phyloP scores from a whole-genome alignment of 2,888 invertebrate species.

The Platycnemis pennipes region DNA sequence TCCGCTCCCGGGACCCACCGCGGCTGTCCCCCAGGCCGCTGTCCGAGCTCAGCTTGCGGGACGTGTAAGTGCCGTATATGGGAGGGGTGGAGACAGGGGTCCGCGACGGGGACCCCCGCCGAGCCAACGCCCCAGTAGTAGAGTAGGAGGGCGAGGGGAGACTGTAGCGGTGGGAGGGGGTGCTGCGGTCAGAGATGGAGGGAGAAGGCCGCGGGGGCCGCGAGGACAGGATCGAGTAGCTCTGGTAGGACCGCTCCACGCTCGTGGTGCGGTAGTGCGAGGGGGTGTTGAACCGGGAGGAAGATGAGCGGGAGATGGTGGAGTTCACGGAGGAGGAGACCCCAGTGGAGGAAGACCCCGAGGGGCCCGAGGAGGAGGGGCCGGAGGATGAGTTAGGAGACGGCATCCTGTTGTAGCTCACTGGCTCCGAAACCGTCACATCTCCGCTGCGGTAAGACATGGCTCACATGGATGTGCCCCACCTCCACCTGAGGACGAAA shows the following conservation, averaged over 20 bases:
- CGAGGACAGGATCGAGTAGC: constrained; percentile 35
- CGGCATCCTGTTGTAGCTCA: constrained; percentile 67
- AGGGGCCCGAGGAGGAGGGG: constrained; percentile 47
- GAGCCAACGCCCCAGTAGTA: not conserved
- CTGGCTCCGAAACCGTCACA: constrained; percentile 69
- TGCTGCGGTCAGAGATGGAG: constrained; percentile 27
- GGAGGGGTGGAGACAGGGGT: constrained; percentile 8
- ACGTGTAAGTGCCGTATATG: constrained; percentile 9
- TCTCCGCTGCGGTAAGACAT: constrained; percentile 68
- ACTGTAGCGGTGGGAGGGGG: constrained; percentile 11
- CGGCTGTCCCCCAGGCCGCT: constrained; percentile 33
- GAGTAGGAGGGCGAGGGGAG: constrained; percentile 21
- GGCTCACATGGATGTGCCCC: constrained; percentile 52
- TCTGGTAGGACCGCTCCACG: constrained; percentile 58
- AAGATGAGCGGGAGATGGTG: constrained; percentile 53
- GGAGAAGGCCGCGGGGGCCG: constrained; percentile 50
- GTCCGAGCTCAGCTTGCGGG: constrained; percentile 48
- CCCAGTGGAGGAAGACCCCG: constrained; percentile 23
- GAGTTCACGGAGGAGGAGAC: constrained; percentile 40
- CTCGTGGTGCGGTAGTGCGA: constrained; percentile 60
- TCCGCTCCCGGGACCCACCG: constrained; percentile 51
- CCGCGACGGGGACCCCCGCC: constrained; percentile 53
- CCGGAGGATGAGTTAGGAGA: constrained; percentile 43
- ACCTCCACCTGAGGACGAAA: constrained; percentile 30
- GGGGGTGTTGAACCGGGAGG: constrained; percentile 48